These are phyloP conservation scores for Danio kyathit DNA, from an alignment of 2,797 vertebrate species.

Conservation along the genomic window DNA sequence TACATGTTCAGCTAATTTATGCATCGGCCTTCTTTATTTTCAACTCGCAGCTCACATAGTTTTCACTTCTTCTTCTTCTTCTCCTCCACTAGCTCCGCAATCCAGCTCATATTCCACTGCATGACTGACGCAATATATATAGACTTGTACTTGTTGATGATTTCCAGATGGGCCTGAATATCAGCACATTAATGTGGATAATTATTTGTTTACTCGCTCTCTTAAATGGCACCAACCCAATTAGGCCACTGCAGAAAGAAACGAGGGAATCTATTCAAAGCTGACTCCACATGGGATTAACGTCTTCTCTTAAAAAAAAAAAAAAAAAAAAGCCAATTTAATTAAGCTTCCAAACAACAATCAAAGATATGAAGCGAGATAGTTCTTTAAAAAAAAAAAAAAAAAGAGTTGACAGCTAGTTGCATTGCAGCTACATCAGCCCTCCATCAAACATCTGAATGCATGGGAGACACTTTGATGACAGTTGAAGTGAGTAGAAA, in stretches of 20 bases:
- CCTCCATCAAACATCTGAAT: neutral
- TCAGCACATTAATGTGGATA: conserved; percentile 83
- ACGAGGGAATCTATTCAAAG: conserved; percentile 76
- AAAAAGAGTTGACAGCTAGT: conserved; percentile 43
- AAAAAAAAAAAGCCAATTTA: conserved; percentile 36
- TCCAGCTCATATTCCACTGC: conserved; percentile 22
- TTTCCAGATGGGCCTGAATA: conserved; percentile 74
- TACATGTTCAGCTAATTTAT: conserved; percentile 31
- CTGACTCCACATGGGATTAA: conserved; percentile 77
- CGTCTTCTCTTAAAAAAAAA: conserved; percentile 51
- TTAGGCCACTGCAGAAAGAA: conserved; percentile 78
- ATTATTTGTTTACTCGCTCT: conserved; percentile 84
- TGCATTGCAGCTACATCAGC: neutral
- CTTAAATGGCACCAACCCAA: conserved; percentile 79
- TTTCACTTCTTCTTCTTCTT: neutral
- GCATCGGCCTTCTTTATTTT: conserved; percentile 25
- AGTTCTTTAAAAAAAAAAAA: conserved; percentile 32
- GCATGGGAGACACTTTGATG: conserved; percentile 22
- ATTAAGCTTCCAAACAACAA: conserved; percentile 61
- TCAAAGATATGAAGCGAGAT: conserved; percentile 54
- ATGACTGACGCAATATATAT: conserved; percentile 62
- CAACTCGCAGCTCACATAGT: neutral
- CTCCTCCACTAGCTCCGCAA: conserved; percentile 2
- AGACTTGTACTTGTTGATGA: conserved; percentile 77
- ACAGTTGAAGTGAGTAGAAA: neutral